phyloP scores from a whole-genome alignment of 2,888 invertebrate species.

The Philhelius pedissequus region DNA sequence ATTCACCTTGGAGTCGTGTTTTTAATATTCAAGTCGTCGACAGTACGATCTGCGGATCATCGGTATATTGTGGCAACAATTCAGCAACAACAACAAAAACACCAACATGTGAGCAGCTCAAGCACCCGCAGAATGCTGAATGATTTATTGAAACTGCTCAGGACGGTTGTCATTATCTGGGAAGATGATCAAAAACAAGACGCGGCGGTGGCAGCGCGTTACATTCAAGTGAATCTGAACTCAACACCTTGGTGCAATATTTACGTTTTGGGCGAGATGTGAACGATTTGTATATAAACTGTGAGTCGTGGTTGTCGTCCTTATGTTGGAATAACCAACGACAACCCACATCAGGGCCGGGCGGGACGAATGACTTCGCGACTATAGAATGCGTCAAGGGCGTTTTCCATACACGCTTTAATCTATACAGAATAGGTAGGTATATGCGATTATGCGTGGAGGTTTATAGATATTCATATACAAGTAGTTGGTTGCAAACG shows the following conservation, averaged over 20 bases:
- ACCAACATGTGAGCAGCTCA: slow-evolving; percentile 14
- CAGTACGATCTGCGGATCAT: slow-evolving; percentile 62
- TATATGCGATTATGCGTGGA: no score
- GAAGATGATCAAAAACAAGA: slow-evolving; percentile 68
- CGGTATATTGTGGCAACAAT: slow-evolving; percentile 53
- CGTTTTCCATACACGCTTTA: slow-evolving; percentile 47
- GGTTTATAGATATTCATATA: no score
- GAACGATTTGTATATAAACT: slow-evolving; percentile 40
- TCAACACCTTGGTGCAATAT: slow-evolving; percentile 65
- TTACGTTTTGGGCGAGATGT: slow-evolving; percentile 55
- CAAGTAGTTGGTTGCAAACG: slow-evolving; percentile 46
- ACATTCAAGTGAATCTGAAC: slow-evolving; percentile 55
- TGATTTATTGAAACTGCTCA: slow-evolving; percentile 65
- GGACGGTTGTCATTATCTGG: slow-evolving; percentile 65
- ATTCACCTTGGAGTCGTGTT: slow-evolving; percentile 59
- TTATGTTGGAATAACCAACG: slow-evolving; percentile 27
- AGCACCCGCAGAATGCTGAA: slow-evolving; percentile 68
- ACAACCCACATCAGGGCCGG: neutral
- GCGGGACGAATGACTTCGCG: neutral
- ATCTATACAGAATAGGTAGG: neutral
- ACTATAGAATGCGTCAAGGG: slow-evolving; percentile 68
- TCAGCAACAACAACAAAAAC: slow-evolving; percentile 6
- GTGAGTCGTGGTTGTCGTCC: slow-evolving; percentile 13
- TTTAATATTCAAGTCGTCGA: slow-evolving; percentile 68
- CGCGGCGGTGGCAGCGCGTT: slow-evolving; percentile 46